These are phyloP conservation scores for Hypolimnas misippus DNA, from an alignment of 2,888 invertebrate species.

Conservation along the genomic window DNA sequence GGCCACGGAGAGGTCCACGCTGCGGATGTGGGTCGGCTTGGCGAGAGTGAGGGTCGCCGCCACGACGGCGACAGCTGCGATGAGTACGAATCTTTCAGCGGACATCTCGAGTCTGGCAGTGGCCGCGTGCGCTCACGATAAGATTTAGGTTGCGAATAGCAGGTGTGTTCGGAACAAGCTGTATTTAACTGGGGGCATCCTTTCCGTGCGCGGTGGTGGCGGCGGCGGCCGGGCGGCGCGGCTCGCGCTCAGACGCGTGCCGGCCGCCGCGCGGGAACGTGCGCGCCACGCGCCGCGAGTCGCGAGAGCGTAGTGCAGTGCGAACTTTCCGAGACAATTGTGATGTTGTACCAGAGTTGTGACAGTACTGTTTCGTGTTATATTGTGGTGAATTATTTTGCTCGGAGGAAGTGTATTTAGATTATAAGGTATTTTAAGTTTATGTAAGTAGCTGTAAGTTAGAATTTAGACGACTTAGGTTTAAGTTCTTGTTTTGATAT, in stretches of 20 bases:
- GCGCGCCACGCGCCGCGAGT: background rate
- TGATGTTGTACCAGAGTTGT: background rate
- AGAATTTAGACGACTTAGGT: background rate
- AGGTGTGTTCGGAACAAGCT: slow-evolving; percentile 41
- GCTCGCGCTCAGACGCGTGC: slow-evolving; percentile 33
- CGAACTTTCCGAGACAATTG: background rate
- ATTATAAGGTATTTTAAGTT: slow-evolving; percentile 3
- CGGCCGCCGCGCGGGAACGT: slow-evolving; percentile 27
- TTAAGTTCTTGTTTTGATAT: background rate
- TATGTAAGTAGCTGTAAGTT: background rate
- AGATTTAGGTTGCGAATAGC: slow-evolving; percentile 58
- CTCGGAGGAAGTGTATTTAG: background rate
- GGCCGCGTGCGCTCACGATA: slow-evolving; percentile 52
- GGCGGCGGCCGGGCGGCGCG: slow-evolving; percentile 31
- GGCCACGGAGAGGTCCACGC: slow-evolving; percentile 58
- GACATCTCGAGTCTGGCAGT: slow-evolving; percentile 34
- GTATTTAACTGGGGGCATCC: slow-evolving; percentile 37
- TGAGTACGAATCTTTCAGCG: slow-evolving; percentile 39
- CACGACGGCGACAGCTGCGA: slow-evolving; percentile 35
- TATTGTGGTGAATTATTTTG: background rate
- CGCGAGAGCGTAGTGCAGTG: background rate
- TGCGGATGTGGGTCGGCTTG: slow-evolving; percentile 43
- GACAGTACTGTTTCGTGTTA: background rate
- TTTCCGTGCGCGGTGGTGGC: slow-evolving; percentile 27
- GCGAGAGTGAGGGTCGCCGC: slow-evolving; percentile 44